Percentiles rank a stretch among this genome's conserved stretches.
Conservation (phyloP, 1,140 invertebrate genomes). For the Holotrichia oblita region DNA sequence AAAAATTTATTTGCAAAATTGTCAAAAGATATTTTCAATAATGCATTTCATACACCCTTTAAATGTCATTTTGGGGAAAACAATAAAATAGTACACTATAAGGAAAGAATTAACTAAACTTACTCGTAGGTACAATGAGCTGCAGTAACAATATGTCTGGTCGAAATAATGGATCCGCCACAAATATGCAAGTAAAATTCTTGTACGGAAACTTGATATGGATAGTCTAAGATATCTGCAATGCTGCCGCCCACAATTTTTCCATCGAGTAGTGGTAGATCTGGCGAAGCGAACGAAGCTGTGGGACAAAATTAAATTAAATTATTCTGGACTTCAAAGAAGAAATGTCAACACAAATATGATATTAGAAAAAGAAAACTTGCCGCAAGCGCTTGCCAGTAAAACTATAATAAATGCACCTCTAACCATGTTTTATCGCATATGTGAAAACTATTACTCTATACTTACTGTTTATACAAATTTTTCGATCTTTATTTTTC, state of each 20-base stretch:
- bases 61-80: too few species aligned
- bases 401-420: neutral
- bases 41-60: too few species aligned
- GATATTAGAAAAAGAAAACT: neutral
- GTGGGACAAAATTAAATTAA: too few species aligned
- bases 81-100: too few species aligned
- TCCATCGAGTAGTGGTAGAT: neutral
- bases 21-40: too few species aligned
- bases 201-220: constrained; percentile 62
- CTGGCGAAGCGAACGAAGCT: neutral
- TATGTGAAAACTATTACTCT: too few species aligned
- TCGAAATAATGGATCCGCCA: constrained; percentile 59
- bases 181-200: constrained; percentile 57
- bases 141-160: constrained; percentile 59
- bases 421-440: too few species aligned
- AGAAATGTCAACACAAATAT: too few species aligned
- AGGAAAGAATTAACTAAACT: neutral
- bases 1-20: too few species aligned
- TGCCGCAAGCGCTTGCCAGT: neutral
- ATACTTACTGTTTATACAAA: too few species aligned
- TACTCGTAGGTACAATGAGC: constrained; percentile 56
- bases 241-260: constrained; percentile 60
- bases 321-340: too few species aligned
- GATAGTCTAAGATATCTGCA: constrained; percentile 55
- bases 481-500: neutral